Percentiles rank a stretch among this genome's conserved stretches.
phyloP scores from a whole-genome alignment of 2,888 invertebrate species.

The Chaetoderma sp. region DNA sequence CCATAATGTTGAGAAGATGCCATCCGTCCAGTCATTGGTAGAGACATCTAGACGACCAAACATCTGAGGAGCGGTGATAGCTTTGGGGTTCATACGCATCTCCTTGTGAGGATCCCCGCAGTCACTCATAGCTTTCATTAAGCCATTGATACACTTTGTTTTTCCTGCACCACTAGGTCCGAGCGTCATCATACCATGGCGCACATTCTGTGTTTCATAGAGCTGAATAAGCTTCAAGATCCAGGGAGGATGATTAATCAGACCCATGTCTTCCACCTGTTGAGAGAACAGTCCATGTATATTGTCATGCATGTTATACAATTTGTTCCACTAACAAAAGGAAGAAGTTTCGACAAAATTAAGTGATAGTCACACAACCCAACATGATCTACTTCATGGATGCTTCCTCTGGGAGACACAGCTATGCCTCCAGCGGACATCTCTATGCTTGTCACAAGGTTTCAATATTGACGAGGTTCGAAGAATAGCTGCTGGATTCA shows the following conservation, averaged over 20 bases:
- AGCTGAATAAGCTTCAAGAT: conserved; percentile 92
- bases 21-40: conserved; percentile 99
- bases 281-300: too few species aligned
- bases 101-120: conserved; percentile 89
- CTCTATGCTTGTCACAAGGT: too few species aligned
- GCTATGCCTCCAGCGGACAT: too few species aligned
- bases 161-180: conserved; percentile 74
- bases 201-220: conserved; percentile 70
- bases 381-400: too few species aligned
- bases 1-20: conserved; percentile 97
- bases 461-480: too few species aligned
- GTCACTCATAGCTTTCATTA: conserved; percentile 91
- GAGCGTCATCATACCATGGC: conserved; percentile 71
- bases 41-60: conserved; percentile 96
- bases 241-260: conserved; percentile 96
- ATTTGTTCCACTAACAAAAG: too few species aligned
- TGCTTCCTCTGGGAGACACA: too few species aligned
- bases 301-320: too few species aligned
- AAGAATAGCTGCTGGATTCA: too few species aligned
- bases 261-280: conserved; percentile 71
- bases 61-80: conserved; percentile 97
- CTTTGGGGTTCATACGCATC: conserved; percentile 99
- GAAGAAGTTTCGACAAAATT: too few species aligned
- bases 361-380: too few species aligned
- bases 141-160: conserved; percentile 87